Conservation (phyloP, 1,140 invertebrate genomes). For the Dinoponera quadriceps region DNA sequence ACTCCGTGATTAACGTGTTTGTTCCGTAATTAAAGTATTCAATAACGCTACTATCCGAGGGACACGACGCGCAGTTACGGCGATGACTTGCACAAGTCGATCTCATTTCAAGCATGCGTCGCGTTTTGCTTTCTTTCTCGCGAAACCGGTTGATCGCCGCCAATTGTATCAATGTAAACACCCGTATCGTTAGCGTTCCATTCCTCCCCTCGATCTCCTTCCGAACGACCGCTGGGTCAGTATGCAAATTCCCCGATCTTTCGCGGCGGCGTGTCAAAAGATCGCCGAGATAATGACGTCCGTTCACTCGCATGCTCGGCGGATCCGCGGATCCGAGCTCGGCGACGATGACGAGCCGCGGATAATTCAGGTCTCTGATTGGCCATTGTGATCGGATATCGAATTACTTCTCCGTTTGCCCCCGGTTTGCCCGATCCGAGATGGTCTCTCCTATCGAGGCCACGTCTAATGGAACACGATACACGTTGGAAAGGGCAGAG, state of each 20-base stretch:
- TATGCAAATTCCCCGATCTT: conserved; percentile 72
- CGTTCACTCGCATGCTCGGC: conserved; percentile 62
- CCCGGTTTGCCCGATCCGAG: conserved; percentile 4
- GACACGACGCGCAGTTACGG: conserved; percentile 1
- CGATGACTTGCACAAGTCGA: conserved; percentile 38
- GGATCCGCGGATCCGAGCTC: conserved; percentile 14
- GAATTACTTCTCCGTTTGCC: conserved; percentile 48
- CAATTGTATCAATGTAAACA: conserved; percentile 48
- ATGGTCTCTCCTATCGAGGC: too few species aligned
- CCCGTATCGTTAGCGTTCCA: conserved; percentile 31
- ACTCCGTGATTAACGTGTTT: background rate
- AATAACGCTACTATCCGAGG: conserved; percentile 2
- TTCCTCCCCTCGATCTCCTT: conserved; percentile 17
- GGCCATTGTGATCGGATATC: conserved; percentile 60
- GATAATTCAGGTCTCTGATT: conserved; percentile 66
- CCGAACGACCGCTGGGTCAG: conserved; percentile 39
- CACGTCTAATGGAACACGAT: too few species aligned
- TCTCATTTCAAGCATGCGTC: conserved; percentile 9
- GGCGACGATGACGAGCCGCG: conserved; percentile 45
- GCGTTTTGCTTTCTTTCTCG: conserved; percentile 37
- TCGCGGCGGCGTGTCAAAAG: conserved; percentile 63
- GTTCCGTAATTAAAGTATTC: conserved; percentile 9
- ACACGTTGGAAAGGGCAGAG: background rate
- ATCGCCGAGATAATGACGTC: conserved; percentile 63
- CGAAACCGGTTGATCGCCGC: conserved; percentile 16